These are phyloP conservation scores for Syngnathus rostellatus DNA, from an alignment of 2,797 vertebrate genomes.

Conservation along the genomic window DNA sequence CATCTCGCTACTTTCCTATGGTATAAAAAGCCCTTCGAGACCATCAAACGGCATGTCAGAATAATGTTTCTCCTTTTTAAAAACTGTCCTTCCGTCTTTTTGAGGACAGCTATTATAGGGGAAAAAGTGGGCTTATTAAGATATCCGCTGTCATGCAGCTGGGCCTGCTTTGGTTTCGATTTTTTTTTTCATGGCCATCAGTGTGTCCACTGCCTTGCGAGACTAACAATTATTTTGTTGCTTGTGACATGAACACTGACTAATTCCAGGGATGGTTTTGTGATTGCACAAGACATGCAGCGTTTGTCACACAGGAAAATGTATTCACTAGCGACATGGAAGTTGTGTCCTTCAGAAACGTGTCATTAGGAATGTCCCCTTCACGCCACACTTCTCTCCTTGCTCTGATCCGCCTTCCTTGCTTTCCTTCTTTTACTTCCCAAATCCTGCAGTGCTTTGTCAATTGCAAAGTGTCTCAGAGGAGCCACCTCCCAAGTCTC, in stretches of 20 bases:
- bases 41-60: constrained; percentile 55
- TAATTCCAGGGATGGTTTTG: constrained; percentile 74
- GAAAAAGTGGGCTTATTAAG: constrained; percentile 69
- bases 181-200: constrained; percentile 73
- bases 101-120: constrained; percentile 44
- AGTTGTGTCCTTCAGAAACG: constrained; percentile 76
- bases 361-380: constrained; percentile 65
- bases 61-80: constrained; percentile 48
- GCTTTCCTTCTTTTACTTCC: constrained; percentile 29
- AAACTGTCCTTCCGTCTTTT: constrained; percentile 39
- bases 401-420: constrained; percentile 23
- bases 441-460: constrained; percentile 35
- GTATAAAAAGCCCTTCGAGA: constrained; percentile 29
- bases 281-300: constrained; percentile 76
- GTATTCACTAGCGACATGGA: constrained; percentile 63
- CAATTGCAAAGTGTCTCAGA: constrained; percentile 26
- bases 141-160: constrained; percentile 52
- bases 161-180: constrained; percentile 29
- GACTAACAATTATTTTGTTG: constrained; percentile 81
- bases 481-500: constrained; percentile 16
- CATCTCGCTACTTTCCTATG: constrained; percentile 29
- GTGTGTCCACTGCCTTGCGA: constrained; percentile 67
- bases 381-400: constrained; percentile 55
- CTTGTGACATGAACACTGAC: constrained; percentile 75
- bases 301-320: constrained; percentile 73